These are phyloP conservation scores for Numenius phaeopus DNA, from an alignment of 2,797 vertebrate genomes.

Conservation along the genomic window DNA sequence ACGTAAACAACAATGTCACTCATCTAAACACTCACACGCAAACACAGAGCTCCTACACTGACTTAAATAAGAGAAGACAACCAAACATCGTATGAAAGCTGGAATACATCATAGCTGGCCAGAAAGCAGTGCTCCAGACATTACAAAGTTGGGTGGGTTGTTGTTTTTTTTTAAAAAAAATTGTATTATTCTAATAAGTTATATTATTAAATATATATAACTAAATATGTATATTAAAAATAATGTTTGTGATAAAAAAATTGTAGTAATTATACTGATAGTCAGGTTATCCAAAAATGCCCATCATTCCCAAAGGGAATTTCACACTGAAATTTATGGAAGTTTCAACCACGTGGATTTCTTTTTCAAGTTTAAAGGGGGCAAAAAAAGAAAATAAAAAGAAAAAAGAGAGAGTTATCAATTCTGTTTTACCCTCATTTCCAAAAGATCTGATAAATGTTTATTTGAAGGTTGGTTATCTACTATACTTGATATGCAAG, in stretches of 20 bases:
- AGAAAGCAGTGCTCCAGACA: neutral
- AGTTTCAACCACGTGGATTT: neutral
- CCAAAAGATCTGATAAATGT: neutral
- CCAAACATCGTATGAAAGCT: neutral
- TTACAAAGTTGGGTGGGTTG: neutral
- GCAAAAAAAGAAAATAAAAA: neutral
- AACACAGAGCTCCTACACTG: neutral
- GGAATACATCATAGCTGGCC: neutral
- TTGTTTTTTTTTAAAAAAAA: neutral
- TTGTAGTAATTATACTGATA: neutral
- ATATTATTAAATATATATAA: neutral
- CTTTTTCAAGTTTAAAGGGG: neutral
- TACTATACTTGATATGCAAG: neutral
- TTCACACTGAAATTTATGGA: neutral
- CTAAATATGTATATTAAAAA: neutral
- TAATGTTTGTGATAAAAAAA: neutral
- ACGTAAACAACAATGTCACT: neutral
- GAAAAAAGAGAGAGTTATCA: neutral
- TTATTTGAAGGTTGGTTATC: neutral
- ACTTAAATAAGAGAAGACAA: neutral
- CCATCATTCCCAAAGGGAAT: neutral
- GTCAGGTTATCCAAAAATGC: neutral
- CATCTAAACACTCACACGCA: neutral
- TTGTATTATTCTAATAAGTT: too few relatives aligned
- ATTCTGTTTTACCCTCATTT: neutral